Evolutionary conservation across 2,113 vertebrate genomes (phyloP).

Genomic region (Alethe castanea): DNA sequence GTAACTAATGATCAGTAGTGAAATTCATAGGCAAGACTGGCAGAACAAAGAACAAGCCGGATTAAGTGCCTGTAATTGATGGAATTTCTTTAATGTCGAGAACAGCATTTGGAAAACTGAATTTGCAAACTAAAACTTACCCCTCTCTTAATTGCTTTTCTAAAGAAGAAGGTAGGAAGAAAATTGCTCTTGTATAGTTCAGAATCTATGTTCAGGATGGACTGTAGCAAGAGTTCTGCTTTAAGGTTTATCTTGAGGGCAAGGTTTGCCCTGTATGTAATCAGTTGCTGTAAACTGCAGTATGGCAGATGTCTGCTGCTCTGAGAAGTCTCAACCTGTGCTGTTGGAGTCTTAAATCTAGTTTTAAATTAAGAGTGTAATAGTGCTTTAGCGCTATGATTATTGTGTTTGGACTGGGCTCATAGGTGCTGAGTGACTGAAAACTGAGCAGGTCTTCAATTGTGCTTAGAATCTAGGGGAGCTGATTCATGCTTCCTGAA

Average conservation of each 20-base stretch:
- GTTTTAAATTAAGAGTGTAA: not conserved
- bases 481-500: not conserved
- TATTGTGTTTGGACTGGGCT: not conserved
- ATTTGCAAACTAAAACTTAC: not conserved
- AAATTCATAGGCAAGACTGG: not conserved
- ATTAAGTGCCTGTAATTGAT: not conserved
- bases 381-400: rapidly evolving
- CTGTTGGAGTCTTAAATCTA: not conserved
- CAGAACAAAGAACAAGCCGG: not conserved
- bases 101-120: not conserved
- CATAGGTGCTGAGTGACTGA: not conserved
- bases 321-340: not conserved
- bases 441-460: not conserved
- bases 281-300: not conserved
- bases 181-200: not conserved
- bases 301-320: not conserved
- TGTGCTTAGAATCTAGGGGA: not conserved
- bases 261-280: not conserved
- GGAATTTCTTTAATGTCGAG: not conserved
- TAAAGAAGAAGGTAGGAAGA: not conserved
- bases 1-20: not conserved
- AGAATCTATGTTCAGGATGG: not conserved
- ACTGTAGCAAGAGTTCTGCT: not conserved
- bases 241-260: not conserved
- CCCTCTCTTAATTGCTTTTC: not conserved